Base-by-base conservation (phyloP, 1,140 invertebrate genomes). In the Thalassaphorura encarpata region DNA sequence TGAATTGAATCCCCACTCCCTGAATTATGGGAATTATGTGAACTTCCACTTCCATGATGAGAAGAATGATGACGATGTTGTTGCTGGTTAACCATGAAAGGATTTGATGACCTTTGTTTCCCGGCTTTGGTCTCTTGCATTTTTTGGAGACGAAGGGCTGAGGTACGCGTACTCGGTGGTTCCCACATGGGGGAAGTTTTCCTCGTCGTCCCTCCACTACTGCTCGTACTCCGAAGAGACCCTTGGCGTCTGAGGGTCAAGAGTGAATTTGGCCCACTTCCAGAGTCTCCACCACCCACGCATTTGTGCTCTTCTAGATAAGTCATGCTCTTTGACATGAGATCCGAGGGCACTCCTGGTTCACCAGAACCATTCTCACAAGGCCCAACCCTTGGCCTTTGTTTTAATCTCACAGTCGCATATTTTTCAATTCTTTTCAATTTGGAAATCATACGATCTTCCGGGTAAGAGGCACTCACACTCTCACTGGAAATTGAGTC, bases 281-380 rank as follows among this genome's bases (percentile, higher is more conserved):
- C 16, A 8, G 18, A 11, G 4, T 33, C 28, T 28, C 5, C 1
- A 31, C 31, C n/a, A n/a, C n/a, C n/a, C n/a, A n/a, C n/a, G n/a
- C n/a, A n/a, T n/a, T n/a, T n/a, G n/a, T n/a, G n/a, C 41, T 64
- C 58, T 21, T 64, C 62, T 26, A 64, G 43, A 31, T 50, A 57
- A 3, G 56, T 53, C 59, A 61, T 56, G 40, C 62, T 64, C 56
- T 64, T 64, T 16, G 56, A 42, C 62, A 64, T 64, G 1, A 61
- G 13, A 21, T 58, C 55, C 3, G 54, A 36, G 15, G 11, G 33
- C n/a, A 11, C n/a, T 36, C 33, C 33, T 36, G 33, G 33, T n/a
- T 36, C n/a, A n/a, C 33, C 8, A 5, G 8, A 5, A 19, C n/a
- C n/a, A 11, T 36, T 36, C 33, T 19, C n/a, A 4, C 21, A 39